phyloP scores from a whole-genome alignment of 2,888 invertebrate species.

The Phasia obesa region DNA sequence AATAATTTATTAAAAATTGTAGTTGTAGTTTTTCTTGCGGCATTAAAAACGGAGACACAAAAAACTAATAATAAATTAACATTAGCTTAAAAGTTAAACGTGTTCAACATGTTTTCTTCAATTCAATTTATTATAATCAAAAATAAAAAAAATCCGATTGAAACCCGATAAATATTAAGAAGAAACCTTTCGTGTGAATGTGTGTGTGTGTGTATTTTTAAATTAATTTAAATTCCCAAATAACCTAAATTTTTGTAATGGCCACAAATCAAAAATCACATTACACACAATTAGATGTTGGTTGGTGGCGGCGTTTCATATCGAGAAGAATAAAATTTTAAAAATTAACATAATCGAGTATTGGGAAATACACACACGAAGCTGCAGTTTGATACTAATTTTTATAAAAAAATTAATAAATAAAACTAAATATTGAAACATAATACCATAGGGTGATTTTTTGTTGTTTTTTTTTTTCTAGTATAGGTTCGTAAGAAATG shows the following conservation, averaged over 20 bases:
- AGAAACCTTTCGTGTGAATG: background rate
- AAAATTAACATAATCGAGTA: conserved; percentile 17
- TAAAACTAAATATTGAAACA: background rate
- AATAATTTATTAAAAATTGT: conserved; percentile 5
- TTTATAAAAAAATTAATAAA: background rate
- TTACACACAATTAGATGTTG: background rate
- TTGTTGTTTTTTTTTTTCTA: no score
- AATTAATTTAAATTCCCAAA: conserved; percentile 39
- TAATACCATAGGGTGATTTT: no score
- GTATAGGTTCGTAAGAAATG: no score
- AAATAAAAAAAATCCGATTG: background rate
- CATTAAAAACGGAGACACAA: background rate
- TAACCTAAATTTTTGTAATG: conserved; percentile 50
- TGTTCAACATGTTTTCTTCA: conserved; percentile 47
- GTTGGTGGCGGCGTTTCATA: conserved; percentile 17
- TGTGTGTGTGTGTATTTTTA: background rate
- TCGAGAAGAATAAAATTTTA: background rate
- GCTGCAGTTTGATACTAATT: conserved; percentile 5
- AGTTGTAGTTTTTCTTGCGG: background rate
- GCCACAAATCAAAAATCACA: conserved; percentile 13
- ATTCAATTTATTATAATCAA: no score
- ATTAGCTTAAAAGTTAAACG: conserved; percentile 14
- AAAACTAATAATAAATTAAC: conserved; percentile 21
- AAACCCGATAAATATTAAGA: background rate
- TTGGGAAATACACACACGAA: background rate